phyloP scores from a whole-genome alignment of 2,797 vertebrate species.

The Menidia menidia region DNA sequence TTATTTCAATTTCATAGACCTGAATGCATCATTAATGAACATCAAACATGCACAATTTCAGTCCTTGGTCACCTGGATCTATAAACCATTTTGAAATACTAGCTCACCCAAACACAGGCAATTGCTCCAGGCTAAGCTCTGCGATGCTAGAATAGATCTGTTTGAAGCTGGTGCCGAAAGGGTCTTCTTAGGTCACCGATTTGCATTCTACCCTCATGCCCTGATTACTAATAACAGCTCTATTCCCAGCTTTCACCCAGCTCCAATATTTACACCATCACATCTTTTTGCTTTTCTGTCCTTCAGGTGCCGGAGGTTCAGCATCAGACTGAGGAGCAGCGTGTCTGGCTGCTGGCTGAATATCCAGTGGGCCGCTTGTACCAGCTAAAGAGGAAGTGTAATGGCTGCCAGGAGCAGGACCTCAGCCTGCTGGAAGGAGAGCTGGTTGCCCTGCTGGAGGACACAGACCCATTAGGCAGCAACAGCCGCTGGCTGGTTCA shows the following conservation, averaged over 20 bases:
- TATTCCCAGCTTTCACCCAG: conserved; percentile 5
- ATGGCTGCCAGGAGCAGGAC: conserved; percentile 93
- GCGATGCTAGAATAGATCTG: neutral
- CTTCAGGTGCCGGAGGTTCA: conserved; percentile 84
- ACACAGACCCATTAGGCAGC: conserved; percentile 91
- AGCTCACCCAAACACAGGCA: conserved; percentile 7
- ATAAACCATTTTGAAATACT: conserved; percentile 2
- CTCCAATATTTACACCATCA: conserved; percentile 28
- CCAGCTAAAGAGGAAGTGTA: conserved; percentile 95
- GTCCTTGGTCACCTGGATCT: no score
- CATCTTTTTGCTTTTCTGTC: conserved; percentile 15
- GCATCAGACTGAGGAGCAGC: conserved; percentile 88
- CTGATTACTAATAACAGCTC: no score
- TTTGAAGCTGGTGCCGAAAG: neutral
- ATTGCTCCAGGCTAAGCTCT: neutral
- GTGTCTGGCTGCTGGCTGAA: conserved; percentile 83
- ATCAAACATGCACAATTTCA: no score
- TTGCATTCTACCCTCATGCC: neutral
- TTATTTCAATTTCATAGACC: neutral
- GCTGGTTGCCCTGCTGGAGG: conserved; percentile 91
- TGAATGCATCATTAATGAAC: neutral
- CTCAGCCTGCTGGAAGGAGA: conserved; percentile 93
- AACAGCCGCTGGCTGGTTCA: conserved; percentile 94
- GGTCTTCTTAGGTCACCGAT: neutral
- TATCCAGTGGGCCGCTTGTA: conserved; percentile 84